phyloP scores from a whole-genome alignment of 2,113 vertebrate species.

The Leucopternis melanops region DNA sequence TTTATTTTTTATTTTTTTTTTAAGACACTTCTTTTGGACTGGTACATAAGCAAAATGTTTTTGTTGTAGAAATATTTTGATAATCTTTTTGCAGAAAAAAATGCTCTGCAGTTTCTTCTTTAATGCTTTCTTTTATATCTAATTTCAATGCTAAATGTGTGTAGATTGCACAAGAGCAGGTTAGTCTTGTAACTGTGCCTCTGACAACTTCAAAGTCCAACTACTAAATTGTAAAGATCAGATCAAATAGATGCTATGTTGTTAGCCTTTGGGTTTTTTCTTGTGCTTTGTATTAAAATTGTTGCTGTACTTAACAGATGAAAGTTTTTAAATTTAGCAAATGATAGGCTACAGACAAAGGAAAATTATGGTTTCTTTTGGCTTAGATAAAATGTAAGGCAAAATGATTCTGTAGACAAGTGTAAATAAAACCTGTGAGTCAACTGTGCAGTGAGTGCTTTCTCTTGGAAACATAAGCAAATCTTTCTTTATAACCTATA shows the following conservation, averaged over 20 bases:
- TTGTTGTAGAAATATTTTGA: slow-evolving; percentile 69
- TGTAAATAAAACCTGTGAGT: slow-evolving; percentile 82
- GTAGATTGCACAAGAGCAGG: slow-evolving; percentile 73
- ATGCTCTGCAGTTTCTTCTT: slow-evolving; percentile 39
- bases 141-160: slow-evolving; percentile 62
- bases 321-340: slow-evolving; percentile 66
- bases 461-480: slow-evolving; percentile 24
- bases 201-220: slow-evolving; percentile 64
- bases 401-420: slow-evolving; percentile 74
- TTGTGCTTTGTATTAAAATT: slow-evolving; percentile 73
- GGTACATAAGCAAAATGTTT: slow-evolving; percentile 37
- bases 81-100: slow-evolving; percentile 68
- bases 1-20: background rate
- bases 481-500: background rate
- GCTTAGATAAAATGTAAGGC: slow-evolving; percentile 70
- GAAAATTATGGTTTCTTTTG: slow-evolving; percentile 63
- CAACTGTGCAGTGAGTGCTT: slow-evolving; percentile 46
- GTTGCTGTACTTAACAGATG: slow-evolving; percentile 70
- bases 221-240: slow-evolving; percentile 66
- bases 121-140: slow-evolving; percentile 58
- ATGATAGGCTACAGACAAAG: slow-evolving; percentile 40
- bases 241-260: slow-evolving; percentile 62
- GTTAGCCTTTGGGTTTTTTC: slow-evolving; percentile 61
- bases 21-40: slow-evolving; percentile 11
- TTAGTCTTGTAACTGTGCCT: slow-evolving; percentile 77